Conservation (phyloP, 30 jellyfish, hydroid and myxozoan species). For the Aurelia aurita region DNA sequence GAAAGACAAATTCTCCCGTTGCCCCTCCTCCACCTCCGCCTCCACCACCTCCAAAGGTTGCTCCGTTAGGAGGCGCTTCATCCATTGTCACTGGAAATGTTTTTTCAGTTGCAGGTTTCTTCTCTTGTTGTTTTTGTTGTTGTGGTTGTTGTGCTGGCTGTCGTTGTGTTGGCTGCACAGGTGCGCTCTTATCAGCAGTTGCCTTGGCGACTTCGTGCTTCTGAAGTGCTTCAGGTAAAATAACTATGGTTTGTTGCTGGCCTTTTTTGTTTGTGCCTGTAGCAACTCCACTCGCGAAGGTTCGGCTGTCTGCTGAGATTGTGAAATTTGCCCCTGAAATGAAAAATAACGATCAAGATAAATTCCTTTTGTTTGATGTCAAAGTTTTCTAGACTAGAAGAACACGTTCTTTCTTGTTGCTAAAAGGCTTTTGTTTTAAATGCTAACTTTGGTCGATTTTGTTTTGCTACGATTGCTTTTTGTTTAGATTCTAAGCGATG, state of each 20-base stretch:
- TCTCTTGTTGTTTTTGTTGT: not conserved
- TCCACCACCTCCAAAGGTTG: constrained; percentile 72
- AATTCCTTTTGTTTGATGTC: no score
- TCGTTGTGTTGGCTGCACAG: constrained; percentile 2
- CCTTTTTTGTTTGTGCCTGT: constrained; percentile 68
- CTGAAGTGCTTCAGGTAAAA: constrained; percentile 51
- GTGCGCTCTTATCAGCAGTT: not conserved
- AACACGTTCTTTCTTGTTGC: no score
- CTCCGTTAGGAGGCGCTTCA: constrained; percentile 34
- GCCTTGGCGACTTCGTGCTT: constrained; percentile 39
- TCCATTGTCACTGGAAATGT: constrained; percentile 71
- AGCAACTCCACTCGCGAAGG: constrained; percentile 58
- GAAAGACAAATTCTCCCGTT: constrained; percentile 59
- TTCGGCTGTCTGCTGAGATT: constrained; percentile 58
- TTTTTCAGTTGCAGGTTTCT: constrained; percentile 40
- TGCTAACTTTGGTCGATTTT: no score
- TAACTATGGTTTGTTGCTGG: constrained; percentile 65
- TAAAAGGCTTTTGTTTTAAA: no score
- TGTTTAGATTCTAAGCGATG: no score
- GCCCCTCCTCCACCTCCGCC: constrained; percentile 77
- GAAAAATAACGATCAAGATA: no score
- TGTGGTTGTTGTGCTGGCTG: constrained; percentile 10
- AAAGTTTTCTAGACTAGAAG: no score
- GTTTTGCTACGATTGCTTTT: no score
- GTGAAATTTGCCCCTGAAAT: constrained; percentile 66